Percentiles rank a stretch among this genome's conserved stretches.
phyloP scores from a whole-genome alignment of 2,888 invertebrate species.

The Notocelia uddmanniana region DNA sequence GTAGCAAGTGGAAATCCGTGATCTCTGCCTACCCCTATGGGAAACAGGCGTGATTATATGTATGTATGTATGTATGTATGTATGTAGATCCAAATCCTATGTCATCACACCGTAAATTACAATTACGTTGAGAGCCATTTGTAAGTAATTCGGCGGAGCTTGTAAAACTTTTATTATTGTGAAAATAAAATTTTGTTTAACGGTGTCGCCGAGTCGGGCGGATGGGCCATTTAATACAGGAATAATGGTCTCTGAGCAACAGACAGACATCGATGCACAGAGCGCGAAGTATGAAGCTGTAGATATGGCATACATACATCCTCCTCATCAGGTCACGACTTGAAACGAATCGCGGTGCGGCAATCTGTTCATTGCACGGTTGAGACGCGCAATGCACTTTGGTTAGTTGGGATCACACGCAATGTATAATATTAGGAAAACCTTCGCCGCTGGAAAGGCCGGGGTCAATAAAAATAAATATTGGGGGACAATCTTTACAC shows the following conservation, averaged over 20 bases:
- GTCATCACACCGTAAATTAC: slow-evolving; percentile 34
- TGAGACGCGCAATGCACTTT: no score
- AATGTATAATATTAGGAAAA: no score
- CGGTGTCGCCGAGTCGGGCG: slow-evolving; percentile 62
- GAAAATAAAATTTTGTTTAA: slow-evolving; percentile 73
- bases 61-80: no score
- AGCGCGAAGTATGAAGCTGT: slow-evolving; percentile 34
- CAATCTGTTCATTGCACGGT: no score
- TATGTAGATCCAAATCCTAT: slow-evolving; percentile 22
- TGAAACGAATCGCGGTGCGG: no score
- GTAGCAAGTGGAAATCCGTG: no score
- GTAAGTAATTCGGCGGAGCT: slow-evolving; percentile 58
- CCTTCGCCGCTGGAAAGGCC: no score
- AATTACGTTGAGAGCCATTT: slow-evolving; percentile 51
- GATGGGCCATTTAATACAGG: slow-evolving; percentile 75
- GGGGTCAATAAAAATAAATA: no score
- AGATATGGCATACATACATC: slow-evolving; percentile 13
- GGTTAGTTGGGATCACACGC: no score
- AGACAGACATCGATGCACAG: slow-evolving; percentile 64
- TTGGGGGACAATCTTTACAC: no score
- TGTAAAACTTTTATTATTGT: slow-evolving; percentile 63
- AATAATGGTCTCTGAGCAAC: slow-evolving; percentile 69
- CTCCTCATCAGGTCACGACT: background rate
- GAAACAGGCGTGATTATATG: no score
- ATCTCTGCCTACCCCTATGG: no score